Conservation (phyloP, 1,140 invertebrate genomes). For the Ips typographus region DNA sequence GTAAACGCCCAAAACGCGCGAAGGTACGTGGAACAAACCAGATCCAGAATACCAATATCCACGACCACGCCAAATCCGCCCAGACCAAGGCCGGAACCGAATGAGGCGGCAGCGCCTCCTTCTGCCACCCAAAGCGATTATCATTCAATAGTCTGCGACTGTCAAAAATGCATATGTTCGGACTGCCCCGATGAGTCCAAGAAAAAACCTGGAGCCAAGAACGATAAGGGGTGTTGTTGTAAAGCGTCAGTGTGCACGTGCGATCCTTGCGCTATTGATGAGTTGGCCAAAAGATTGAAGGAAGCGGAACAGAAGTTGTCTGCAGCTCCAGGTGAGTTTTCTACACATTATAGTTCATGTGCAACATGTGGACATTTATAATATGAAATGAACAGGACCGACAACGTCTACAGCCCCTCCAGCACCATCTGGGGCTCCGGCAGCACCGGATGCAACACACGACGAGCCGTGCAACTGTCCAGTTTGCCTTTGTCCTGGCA, state of each 20-base stretch:
- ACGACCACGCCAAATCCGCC: constrained; percentile 24
- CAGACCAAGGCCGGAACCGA: not conserved
- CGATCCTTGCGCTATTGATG: constrained; percentile 20
- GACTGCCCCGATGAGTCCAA: constrained; percentile 22
- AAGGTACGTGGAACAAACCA: constrained; percentile 12
- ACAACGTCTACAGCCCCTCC: not conserved
- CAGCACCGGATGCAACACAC: not conserved
- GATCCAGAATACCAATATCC: constrained; percentile 35
- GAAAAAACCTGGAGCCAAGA: not conserved
- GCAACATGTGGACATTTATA: not conserved
- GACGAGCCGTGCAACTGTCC: constrained; percentile 24
- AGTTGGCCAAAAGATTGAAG: constrained; percentile 14
- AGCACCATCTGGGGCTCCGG: not conserved
- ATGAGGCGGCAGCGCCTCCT: not conserved
- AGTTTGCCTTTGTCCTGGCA: constrained; percentile 23
- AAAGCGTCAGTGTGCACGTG: constrained; percentile 10
- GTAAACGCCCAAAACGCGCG: constrained; percentile 27
- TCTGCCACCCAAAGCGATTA: constrained; percentile 12
- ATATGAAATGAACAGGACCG: not conserved
- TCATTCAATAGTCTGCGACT: constrained; percentile 31
- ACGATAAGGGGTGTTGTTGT: too few species aligned
- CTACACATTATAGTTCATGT: not conserved
- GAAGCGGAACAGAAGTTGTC: constrained; percentile 7
- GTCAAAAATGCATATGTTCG: constrained; percentile 25
- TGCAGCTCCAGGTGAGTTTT: not conserved